Evolutionary conservation across 2,888 invertebrate genomes (phyloP), one percentile per base, ranked within the genome.

Genomic region (Dryobotodes eremita): DNA sequence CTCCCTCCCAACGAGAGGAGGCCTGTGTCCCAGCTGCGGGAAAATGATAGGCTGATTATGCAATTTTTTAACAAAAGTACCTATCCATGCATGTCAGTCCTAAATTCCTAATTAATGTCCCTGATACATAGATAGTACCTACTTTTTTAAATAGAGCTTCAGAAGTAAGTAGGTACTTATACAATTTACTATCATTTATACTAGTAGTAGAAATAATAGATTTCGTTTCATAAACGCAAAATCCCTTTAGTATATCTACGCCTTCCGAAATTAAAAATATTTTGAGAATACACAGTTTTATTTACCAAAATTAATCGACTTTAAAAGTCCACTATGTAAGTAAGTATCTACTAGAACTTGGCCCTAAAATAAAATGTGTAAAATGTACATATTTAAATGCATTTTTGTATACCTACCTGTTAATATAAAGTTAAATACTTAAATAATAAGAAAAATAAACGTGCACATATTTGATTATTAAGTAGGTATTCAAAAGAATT

Each of bases 351-450:
- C 36, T 65, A 65, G 15, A 50, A 59, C 31, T 23, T 26, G 5
- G 15, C 79, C 31, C 10, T 59, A 55, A 66, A 42, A 66, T 11
- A 46, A 5, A 42, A 55, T 68, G 46, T 62, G 74, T 83, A 64
- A 79, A 84, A 72, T 84, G 57, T 75, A 79, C 61, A 73, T 75
- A 83, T 31, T 65, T 53, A n/a, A n/a, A 77, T 68, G 66, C 59
- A 83, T 83, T 86, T 86, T 69, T 55, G 36, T 78, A 55, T 57
- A 57, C 48, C 50, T 53, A 50, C 42, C n/a, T 64, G 23, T 53
- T 42, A 81, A 74, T 68, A 66, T 73, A 64, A 68, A 42, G 11
- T 78, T 68, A 65, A 71, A 57, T 86, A n/a, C n/a, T n/a, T n/a
- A 75, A 68, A 42, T 26, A 64, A 8, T 57, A 68, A 48, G 11